phyloP scores from a whole-genome alignment of 1,140 invertebrate genomes.

The Nymphalis io region DNA sequence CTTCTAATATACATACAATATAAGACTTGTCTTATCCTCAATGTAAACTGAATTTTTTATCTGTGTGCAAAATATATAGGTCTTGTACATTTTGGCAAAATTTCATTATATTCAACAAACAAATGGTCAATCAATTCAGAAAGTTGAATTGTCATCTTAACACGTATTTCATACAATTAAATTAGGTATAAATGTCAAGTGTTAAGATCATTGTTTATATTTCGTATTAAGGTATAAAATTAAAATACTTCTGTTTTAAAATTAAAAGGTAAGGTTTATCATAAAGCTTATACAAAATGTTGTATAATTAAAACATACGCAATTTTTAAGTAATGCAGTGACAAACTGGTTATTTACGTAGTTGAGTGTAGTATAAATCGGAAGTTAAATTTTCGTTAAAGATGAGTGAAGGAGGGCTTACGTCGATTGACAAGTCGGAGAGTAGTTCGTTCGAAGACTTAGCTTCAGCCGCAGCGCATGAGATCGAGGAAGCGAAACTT shows the following conservation, averaged over 20 bases:
- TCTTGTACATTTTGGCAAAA: constrained; percentile 21
- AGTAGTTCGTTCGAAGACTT: constrained; percentile 80
- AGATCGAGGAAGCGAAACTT: constrained; percentile 71
- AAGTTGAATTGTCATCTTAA: constrained; percentile 58
- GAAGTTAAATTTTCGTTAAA: constrained; percentile 50
- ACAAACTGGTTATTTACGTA: constrained; percentile 64
- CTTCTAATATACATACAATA: too few species aligned
- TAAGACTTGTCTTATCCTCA: too few species aligned
- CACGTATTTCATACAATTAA: constrained; percentile 25
- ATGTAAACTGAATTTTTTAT: background rate
- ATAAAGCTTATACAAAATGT: background rate
- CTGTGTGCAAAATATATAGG: constrained; percentile 13
- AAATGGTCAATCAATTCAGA: constrained; percentile 60
- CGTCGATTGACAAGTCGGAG: constrained; percentile 74
- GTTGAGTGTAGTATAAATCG: constrained; percentile 56
- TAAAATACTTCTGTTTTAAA: constrained; percentile 39
- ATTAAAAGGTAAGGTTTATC: constrained; percentile 26
- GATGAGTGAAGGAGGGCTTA: constrained; percentile 76
- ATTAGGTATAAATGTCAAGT: constrained; percentile 40
- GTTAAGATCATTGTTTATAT: constrained; percentile 40
- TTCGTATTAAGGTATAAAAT: constrained; percentile 32
- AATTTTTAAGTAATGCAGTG: constrained; percentile 22
- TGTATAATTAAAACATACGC: background rate
- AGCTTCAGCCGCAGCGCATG: constrained; percentile 69
- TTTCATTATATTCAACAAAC: constrained; percentile 23